Conservation (phyloP, 1,140 invertebrate species). For the Uloborus diversus region DNA sequence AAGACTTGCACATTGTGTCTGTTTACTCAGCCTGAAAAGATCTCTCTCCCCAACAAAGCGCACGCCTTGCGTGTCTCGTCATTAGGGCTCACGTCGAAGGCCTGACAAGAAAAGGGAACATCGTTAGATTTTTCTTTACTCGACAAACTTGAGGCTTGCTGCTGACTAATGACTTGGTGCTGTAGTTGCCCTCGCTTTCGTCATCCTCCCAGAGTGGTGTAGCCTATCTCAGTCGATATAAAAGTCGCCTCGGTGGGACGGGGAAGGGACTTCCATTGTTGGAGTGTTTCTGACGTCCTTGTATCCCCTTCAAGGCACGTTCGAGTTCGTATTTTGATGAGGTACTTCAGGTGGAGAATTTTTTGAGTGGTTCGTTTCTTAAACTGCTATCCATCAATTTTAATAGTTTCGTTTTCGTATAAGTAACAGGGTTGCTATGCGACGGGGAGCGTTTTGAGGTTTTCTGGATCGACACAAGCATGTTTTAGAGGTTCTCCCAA, state of each 20-base stretch:
- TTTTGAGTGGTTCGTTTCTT: constrained; percentile 6
- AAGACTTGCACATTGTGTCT: constrained; percentile 13
- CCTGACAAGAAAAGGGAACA: constrained; percentile 37
- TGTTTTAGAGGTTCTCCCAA: no score
- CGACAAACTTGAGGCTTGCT: constrained; percentile 44
- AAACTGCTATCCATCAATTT: no score
- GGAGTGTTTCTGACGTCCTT: not conserved
- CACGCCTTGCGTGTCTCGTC: constrained; percentile 26
- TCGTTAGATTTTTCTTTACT: constrained; percentile 51
- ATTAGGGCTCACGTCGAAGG: constrained; percentile 43
- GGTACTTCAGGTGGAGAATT: constrained; percentile 1
- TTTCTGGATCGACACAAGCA: no score
- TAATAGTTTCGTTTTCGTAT: no score
- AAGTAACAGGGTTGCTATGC: no score
- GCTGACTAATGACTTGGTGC: constrained; percentile 39
- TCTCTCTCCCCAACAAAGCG: not conserved
- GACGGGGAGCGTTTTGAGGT: no score
- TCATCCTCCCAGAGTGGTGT: not conserved
- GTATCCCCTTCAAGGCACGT: not conserved
- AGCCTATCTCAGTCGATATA: constrained; percentile 31
- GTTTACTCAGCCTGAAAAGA: constrained; percentile 37
- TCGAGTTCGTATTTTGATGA: constrained; percentile 39
- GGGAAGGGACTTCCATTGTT: constrained; percentile 17
- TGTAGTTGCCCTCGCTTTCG: not conserved
- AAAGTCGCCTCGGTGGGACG: not conserved